Percentiles rank a stretch among this genome's conserved stretches.
These are phyloP conservation scores for Grus americana DNA, from an alignment of 2,113 vertebrate species.

Conservation along the genomic window DNA sequence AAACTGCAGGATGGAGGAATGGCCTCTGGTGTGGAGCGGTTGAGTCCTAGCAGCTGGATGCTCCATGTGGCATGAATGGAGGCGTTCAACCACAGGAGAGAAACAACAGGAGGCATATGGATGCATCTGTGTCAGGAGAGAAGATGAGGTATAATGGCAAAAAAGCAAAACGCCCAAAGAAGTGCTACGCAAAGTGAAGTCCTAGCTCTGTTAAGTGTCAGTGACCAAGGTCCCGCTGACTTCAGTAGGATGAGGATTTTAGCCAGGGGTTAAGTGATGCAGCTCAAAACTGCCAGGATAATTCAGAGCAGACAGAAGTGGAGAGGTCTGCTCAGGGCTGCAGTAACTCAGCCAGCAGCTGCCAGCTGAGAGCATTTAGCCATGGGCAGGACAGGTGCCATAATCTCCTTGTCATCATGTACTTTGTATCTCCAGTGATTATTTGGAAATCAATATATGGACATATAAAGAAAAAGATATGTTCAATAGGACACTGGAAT, in stretches of 20 bases:
- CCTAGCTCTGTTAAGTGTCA: background rate
- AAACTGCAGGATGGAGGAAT: background rate
- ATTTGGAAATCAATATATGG: background rate
- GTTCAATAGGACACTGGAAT: background rate
- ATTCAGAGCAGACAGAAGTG: background rate
- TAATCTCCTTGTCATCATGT: background rate
- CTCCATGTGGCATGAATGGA: background rate
- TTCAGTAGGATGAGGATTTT: background rate
- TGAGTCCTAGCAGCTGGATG: background rate
- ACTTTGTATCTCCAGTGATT: background rate
- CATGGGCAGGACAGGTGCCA: background rate
- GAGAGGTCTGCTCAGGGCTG: background rate
- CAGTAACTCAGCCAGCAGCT: background rate
- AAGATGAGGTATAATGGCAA: background rate
- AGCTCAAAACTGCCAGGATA: background rate
- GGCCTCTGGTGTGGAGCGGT: rapidly evolving
- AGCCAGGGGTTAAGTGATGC: background rate
- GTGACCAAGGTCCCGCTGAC: background rate
- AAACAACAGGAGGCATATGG: background rate
- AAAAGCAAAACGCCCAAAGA: background rate
- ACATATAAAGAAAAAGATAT: background rate
- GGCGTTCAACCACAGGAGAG: background rate
- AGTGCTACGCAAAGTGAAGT: background rate
- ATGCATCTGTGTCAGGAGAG: background rate
- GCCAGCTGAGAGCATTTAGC: background rate